phyloP scores from a whole-genome alignment of 92 coral and sea anemone species.

The Muricea muricata region DNA sequence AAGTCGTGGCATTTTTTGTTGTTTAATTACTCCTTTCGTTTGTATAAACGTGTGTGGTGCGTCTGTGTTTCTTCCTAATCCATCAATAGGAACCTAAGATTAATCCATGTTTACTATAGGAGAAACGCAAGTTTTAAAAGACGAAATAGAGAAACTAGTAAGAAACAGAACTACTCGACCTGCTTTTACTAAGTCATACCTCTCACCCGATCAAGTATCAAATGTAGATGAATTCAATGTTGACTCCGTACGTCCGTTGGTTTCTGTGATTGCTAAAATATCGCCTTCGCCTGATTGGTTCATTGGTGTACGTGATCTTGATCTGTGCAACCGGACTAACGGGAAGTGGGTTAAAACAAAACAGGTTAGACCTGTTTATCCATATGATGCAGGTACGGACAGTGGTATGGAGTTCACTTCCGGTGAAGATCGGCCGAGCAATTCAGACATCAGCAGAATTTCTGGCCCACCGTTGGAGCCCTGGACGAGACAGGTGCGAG shows the following conservation, averaged over 20 bases:
- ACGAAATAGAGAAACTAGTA: not conserved
- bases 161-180: not conserved
- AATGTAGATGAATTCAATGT: not conserved
- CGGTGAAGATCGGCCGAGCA: not conserved
- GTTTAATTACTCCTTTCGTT: too few relatives aligned
- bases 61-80: not conserved
- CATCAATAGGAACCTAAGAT: not conserved
- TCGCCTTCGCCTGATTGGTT: conserved; percentile 36
- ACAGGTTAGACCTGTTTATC: not conserved
- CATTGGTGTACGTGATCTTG: conserved; percentile 27
- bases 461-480: not conserved
- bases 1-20: too few relatives aligned
- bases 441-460: not conserved
- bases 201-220: not conserved
- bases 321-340: not conserved
- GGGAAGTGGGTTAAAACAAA: not conserved
- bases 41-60: too few relatives aligned
- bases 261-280: conserved; percentile 6
- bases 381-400: conserved; percentile 20
- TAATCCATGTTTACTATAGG: not conserved
- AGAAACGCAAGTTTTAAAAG: not conserved
- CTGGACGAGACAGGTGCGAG: not conserved
- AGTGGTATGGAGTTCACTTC: not conserved
- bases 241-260: conserved; percentile 10
- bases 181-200: not conserved